Base-by-base conservation (phyloP, 2,113 vertebrate species). In the Thamnaconus septentrionalis region DNA sequence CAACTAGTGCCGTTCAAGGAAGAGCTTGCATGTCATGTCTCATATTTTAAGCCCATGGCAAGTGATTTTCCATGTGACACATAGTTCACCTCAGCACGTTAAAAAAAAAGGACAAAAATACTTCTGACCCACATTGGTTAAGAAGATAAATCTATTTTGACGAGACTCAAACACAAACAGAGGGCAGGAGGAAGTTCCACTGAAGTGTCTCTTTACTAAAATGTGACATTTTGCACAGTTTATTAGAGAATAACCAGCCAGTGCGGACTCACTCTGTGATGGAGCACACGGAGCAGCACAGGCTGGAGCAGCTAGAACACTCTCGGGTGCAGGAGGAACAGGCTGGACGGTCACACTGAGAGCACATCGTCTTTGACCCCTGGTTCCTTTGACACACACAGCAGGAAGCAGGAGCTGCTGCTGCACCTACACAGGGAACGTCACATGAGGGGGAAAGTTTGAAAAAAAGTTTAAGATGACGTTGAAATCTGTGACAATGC, bases 261-360 rank as follows among this genome's bases (percentile, higher is more conserved):
- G 10, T 7, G n/a, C 3, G 31, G 8, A 84, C 89, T 88, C 73
- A 92, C 92, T 93, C 91, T 41, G 85, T 82, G 40, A 87, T 62
- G 4, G 90, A 85, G 79, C 92, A 93, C 55, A 93, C 55, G 1
- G 90, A 92, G 84, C 92, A 93, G 83, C 87, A 92, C 64, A 49
- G 56, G 57, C 75, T 70, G 62, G 75, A 87, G 70, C 92, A 93
- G 79, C 64, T 68, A 53, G 76, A 88, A 72, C 92, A 93, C 57
- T 87, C 85, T 3, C 79, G 83, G 7, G 76, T 83, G 61, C 92
- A 93, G 63, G 86, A 70, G 18, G 78, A 62, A 61, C 92, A 93
- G 47, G 53, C 68, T 0, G 45, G 73, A 2, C 90, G 87, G n/a
- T 92, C 92, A 9, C 92, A 93, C 53, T 86, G 90, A 10, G 82